Evolutionary conservation across 2,888 invertebrate genomes (phyloP), one percentile per base, ranked within the genome.

Genomic region (Alloplasta piceator): DNA sequence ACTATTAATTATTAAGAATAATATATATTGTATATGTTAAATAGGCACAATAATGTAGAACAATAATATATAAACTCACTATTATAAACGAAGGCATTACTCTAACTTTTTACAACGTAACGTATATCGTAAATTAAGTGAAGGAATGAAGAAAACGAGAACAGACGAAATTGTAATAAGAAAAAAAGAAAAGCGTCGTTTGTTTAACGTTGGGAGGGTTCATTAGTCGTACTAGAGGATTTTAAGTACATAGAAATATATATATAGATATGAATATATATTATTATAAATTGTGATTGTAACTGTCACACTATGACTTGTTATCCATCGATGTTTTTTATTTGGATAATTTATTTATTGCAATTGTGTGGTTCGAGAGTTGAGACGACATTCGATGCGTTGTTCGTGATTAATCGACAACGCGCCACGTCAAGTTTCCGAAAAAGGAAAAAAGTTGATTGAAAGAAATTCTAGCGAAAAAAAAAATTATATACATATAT

Each of bases 311-410:
- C 72, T 80, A 82, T 82, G 73, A 79, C 67, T 81, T 78, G 83
- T 84, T 83, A 84, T 82, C 71, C 81, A 86, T 89, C 87, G 86
- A 86, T 89, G 86, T 80, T 82, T 84, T 88, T 89, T 84, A 87
- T 89, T 88, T 88, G 87, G 86, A 88, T 90, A 88, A 91, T 89
- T 91, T 90, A 91, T 91, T 91, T 91, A 91, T 91, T 90, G 87
- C 87, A 83, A 85, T 78, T 48, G 67, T 67, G 55, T 67, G 56
- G 64, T 71, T 60, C 58, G 61, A 55, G 60, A 26, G 48, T 60
- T 9, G 63, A 68, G 48, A 63, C n/a, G 50, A 50, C 14, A 9
- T 12, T 50, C 14, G n/a, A 58, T 68, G 6, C 56, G 48, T 68
- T 43, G 52, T 48, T 16, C 1, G 58, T 14, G 71, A 55, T 10